Evolutionary conservation across 2,113 vertebrate species (phyloP).

Genomic region (Holacanthus passer): DNA sequence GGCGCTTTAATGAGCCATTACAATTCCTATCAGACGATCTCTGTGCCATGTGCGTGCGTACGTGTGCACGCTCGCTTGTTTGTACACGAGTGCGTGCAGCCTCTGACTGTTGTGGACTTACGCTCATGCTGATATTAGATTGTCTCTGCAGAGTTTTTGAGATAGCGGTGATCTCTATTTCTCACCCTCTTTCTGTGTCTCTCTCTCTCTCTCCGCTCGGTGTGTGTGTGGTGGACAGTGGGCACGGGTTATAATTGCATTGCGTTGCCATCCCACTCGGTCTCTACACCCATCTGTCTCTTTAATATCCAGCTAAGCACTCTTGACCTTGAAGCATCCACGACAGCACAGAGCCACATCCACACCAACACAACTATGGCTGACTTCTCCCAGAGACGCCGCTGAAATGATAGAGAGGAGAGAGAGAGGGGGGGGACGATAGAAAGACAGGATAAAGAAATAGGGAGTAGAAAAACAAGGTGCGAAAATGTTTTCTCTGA

Average conservation of each 20-base stretch:
- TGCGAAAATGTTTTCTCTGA: constrained; percentile 63
- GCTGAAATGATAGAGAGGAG: constrained; percentile 34
- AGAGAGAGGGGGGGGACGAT: too few relatives aligned
- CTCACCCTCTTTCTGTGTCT: constrained; percentile 49
- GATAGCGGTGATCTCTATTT: constrained; percentile 67
- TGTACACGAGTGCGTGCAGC: constrained; percentile 39
- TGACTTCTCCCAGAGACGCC: constrained; percentile 50
- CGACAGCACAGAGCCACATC: constrained; percentile 37
- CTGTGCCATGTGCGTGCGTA: constrained; percentile 40
- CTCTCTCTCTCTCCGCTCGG: constrained; percentile 13
- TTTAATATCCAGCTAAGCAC: constrained; percentile 81
- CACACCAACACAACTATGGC: constrained; percentile 53
- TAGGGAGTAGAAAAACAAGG: constrained; percentile 62
- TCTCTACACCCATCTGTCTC: constrained; percentile 77
- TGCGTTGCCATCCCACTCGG: constrained; percentile 70
- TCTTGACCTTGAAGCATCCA: constrained; percentile 81
- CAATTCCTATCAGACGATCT: constrained; percentile 79
- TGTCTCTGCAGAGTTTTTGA: constrained; percentile 67
- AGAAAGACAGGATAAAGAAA: constrained; percentile 45
- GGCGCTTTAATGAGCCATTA: constrained; percentile 83
- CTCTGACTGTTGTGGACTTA: constrained; percentile 66
- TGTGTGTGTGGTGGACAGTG: constrained; percentile 54
- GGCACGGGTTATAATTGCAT: constrained; percentile 76
- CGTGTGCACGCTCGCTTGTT: constrained; percentile 40
- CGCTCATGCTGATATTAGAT: constrained; percentile 70